phyloP scores from a whole-genome alignment of 2,113 vertebrate species.

The Chaetops frenatus region DNA sequence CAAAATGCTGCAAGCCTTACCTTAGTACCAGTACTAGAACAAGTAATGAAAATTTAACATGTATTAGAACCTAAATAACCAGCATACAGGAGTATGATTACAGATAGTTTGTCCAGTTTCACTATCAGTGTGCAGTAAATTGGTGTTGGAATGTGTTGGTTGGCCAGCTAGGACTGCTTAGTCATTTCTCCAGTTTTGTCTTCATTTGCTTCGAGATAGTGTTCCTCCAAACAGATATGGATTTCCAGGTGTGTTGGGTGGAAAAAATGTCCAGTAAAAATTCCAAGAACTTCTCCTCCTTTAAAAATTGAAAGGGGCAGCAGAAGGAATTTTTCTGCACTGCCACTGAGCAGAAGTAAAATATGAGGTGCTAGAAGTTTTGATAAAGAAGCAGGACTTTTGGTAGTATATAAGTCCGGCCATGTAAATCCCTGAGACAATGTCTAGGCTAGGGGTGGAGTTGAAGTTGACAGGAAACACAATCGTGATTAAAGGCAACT shows the following conservation, averaged over 20 bases:
- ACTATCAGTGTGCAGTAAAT: neutral
- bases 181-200: neutral
- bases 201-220: neutral
- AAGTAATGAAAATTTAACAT: neutral
- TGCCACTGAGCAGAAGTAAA: neutral
- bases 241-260: neutral
- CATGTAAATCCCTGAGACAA: neutral
- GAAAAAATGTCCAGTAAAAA: too few species aligned
- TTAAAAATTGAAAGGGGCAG: neutral
- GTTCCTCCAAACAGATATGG: neutral
- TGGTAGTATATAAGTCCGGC: neutral
- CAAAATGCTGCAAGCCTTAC: neutral
- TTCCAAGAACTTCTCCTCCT: neutral
- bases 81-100: neutral
- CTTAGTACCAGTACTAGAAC: neutral
- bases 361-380: neutral
- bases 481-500: neutral
- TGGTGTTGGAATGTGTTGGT: neutral
- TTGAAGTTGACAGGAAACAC: neutral
- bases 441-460: neutral
- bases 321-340: neutral
- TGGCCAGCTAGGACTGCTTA: neutral
- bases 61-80: neutral
- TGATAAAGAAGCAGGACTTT: neutral
- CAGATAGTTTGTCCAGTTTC: neutral